Percentiles rank a stretch among this genome's conserved stretches.
phyloP scores from a whole-genome alignment of 1,140 invertebrate species.

The Temnothorax curvispinosus region DNA sequence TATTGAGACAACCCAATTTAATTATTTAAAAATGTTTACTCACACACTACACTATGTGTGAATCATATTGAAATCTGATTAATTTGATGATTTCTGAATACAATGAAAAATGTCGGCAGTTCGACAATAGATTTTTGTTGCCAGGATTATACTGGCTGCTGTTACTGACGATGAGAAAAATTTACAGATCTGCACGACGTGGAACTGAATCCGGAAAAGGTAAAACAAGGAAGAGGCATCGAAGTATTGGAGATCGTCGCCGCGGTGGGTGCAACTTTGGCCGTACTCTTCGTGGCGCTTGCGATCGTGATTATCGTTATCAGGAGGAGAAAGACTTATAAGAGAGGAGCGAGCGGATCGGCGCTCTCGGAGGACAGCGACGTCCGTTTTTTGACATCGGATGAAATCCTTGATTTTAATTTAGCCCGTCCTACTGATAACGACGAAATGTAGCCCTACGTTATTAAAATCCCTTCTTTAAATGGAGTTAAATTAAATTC shows the following conservation, averaged over 20 bases:
- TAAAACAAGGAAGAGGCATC: constrained; percentile 59
- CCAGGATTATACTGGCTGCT: neutral
- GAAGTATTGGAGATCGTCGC: constrained; percentile 76
- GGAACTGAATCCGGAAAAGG: constrained; percentile 68
- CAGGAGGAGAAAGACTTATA: constrained; percentile 77
- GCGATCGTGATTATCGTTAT: constrained; percentile 75
- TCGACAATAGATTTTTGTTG: neutral
- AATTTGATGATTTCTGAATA: neutral
- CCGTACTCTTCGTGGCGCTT: constrained; percentile 69
- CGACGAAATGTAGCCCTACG: constrained; percentile 67
- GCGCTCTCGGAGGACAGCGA: constrained; percentile 86
- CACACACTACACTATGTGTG: neutral
- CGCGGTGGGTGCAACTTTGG: constrained; percentile 75
- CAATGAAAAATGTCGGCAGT: neutral
- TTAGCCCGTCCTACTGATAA: constrained; percentile 82
- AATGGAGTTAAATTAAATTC: constrained; percentile 13
- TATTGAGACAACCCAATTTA: neutral
- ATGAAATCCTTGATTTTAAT: constrained; percentile 87
- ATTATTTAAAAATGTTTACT: neutral
- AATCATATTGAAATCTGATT: neutral
- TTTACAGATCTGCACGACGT: constrained; percentile 66
- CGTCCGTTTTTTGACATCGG: constrained; percentile 86
- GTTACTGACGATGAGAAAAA: neutral
- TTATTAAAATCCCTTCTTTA: neutral
- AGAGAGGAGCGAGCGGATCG: constrained; percentile 78